Percentiles rank a stretch among this genome's conserved stretches.
Evolutionary conservation across 2,113 vertebrate species (phyloP).

Genomic region (Hucho hucho): DNA sequence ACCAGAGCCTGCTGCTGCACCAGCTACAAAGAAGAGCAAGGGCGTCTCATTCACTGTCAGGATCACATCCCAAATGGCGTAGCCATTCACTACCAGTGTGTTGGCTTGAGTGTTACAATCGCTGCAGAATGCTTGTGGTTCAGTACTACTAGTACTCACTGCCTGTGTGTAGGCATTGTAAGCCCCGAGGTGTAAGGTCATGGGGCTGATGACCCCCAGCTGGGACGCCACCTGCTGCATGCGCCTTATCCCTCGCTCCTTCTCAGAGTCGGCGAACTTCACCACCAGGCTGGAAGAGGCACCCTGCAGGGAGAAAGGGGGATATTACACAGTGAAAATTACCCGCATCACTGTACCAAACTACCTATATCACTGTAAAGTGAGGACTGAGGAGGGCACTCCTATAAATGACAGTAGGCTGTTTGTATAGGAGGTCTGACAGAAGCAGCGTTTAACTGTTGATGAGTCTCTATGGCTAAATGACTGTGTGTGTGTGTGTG

Average conservation of each 20-base stretch:
- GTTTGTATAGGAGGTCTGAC: slow-evolving; percentile 37
- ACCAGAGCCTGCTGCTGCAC: slow-evolving; percentile 96
- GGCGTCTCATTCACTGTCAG: not conserved
- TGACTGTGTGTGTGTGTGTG: slow-evolving; percentile 30
- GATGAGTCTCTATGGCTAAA: slow-evolving; percentile 55
- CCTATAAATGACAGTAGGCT: slow-evolving; percentile 23
- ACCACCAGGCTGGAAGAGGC: slow-evolving; percentile 96
- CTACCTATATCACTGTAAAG: not conserved
- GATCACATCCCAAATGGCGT: no score
- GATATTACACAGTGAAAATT: not conserved
- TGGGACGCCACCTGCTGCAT: slow-evolving; percentile 96
- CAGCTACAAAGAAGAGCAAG: slow-evolving; percentile 67
- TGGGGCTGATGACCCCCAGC: slow-evolving; percentile 93
- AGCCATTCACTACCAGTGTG: not conserved
- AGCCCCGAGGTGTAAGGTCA: slow-evolving; percentile 91
- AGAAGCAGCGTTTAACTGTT: slow-evolving; percentile 52
- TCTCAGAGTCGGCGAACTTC: slow-evolving; percentile 95
- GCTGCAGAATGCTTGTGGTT: not conserved
- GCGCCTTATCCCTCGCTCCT: slow-evolving; percentile 87
- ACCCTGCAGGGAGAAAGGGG: slow-evolving; percentile 61
- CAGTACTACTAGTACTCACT: slow-evolving; percentile 72
- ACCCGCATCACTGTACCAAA: not conserved
- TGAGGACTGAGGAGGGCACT: no score
- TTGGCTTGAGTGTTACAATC: not conserved
- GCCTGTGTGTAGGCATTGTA: slow-evolving; percentile 95